Base-by-base conservation (phyloP, 2,797 vertebrate genomes). In the Ctenochaetus hawaiiensis region DNA sequence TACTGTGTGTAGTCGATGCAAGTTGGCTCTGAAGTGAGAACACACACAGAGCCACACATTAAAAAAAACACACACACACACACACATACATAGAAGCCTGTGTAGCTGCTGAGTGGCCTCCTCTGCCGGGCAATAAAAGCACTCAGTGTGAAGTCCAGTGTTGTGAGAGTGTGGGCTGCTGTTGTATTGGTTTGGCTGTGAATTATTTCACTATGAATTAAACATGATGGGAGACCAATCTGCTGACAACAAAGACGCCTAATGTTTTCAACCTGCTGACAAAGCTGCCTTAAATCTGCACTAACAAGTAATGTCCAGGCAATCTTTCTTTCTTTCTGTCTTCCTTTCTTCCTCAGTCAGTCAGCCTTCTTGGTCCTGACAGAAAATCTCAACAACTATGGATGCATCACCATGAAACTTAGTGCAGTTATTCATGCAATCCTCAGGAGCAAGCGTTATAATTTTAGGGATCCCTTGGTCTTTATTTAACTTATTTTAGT, bases 191-290 rank as follows among this genome's bases (percentile, higher is more conserved):
- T 69, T 47, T 63, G 80, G 20, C 52, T 60, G 39, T 45, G 56
- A 80, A 74, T 77, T 44, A 75, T 82, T 79, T 80, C 41, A 43
- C 48, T 20, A 62, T 80, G 81, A 80, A 84, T 79, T 85, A 72
- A 87, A 87, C 72, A 84, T 73, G 59, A 74, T 60, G 52, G 20
- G 53, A 75, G 34, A 80, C 64, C 48, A 68, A 69, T 80, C 2
- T 72, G 67, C 71, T 72, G 51, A 66, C 57, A 41, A 67, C 75
- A 70, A 69, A 48, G 52, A 76, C 63, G 13, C 62, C 26, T 44
- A 70, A 0, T 85, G 75, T 84, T 82, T 78, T 12, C 47, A 70
- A 47, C 23, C 6, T 61, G 67, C 67, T 83, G 47, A 78, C 70
- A 30, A 78, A 72, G 70, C 64, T 37, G 53, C 65, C 8, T 48